Conservation (phyloP, 1,140 invertebrate genomes). For the Bombus difficillimus region DNA sequence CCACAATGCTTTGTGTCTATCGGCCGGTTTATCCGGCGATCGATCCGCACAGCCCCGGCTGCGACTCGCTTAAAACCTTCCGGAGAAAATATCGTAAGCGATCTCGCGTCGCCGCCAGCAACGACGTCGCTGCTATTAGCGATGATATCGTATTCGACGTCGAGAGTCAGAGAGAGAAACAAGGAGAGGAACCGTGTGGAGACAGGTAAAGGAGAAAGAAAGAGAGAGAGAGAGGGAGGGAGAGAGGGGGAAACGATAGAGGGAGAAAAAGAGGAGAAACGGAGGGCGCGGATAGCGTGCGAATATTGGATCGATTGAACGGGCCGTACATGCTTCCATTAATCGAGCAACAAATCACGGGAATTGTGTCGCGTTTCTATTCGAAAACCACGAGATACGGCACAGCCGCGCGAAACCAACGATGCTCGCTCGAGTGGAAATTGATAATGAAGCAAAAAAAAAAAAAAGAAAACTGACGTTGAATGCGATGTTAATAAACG, state of each 20-base stretch:
- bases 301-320: slow-evolving; percentile 65
- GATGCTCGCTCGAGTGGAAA: slow-evolving; percentile 31
- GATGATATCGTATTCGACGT: slow-evolving; percentile 68
- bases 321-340: slow-evolving; percentile 56
- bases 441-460: slow-evolving; percentile 46
- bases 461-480: background rate
- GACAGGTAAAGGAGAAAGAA: background rate
- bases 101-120: slow-evolving; percentile 66
- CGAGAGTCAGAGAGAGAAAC: slow-evolving; percentile 26
- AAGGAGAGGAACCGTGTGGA: background rate
- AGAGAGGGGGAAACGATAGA: too few relatives aligned
- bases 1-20: slow-evolving; percentile 68
- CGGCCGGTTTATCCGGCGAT: slow-evolving; percentile 67
- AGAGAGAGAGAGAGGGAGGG: accelerated
- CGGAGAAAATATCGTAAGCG: slow-evolving; percentile 67
- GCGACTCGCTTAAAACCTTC: slow-evolving; percentile 67
- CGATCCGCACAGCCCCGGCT: slow-evolving; percentile 59
- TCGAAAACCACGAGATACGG: slow-evolving; percentile 56
- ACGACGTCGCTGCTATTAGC: slow-evolving; percentile 66
- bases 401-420: background rate
- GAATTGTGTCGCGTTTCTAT: slow-evolving; percentile 67
- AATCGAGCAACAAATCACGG: slow-evolving; percentile 69
- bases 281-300: slow-evolving; percentile 46
- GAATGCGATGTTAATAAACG: slow-evolving; percentile 45
- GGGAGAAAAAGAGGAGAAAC: background rate